Evolutionary conservation across 2,888 invertebrate genomes (phyloP), one percentile per base, ranked within the genome.

Genomic region (Kryphioiulus occultus): DNA sequence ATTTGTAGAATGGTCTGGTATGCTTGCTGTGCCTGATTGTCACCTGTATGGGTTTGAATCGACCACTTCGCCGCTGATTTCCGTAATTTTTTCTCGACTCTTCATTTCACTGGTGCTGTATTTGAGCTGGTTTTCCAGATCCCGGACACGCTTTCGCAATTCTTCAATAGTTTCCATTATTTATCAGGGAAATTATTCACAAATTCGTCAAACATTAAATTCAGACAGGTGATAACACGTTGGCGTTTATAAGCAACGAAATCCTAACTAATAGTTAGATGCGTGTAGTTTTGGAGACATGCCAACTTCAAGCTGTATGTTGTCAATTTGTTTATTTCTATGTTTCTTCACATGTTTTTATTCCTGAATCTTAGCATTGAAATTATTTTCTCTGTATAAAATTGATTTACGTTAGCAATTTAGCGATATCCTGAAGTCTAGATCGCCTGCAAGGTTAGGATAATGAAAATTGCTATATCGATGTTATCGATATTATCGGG

Each of bases 11-110:
- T 30, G n/a, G n/a, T n/a, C n/a, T n/a, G n/a, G n/a, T n/a, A n/a
- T n/a, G n/a, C n/a, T n/a, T n/a, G 19, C 83, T 89, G 93, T 96
- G 42, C 15, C 44, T 26, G 30, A 59, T 47, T 4, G 47, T 87
- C 93, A 97, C 97, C 97, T 97, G 94, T 99, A 99, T 0, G 99
- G 99, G 94, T 99, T 99, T 0, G 97, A 96, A 93, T 99, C 99
- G 17, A 97, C 96, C 15, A 99, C 99, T 94, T 99, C 98, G 0
- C 96, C 95, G 83, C 98, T 98, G 96, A 99, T 98, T 90, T 95
- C 94, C 30, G 94, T 93, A 90, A 98, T 97, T 93, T 96, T 97
- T 90, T 94, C 93, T 88, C 97, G 90, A 88, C 89, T 0, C 44
- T 86, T 88, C 47, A 26, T 39, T 47, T 83, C 42, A n/a, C 32